Evolutionary conservation across 2,888 invertebrate species (phyloP), one percentile per base, ranked within the genome.

Genomic region (Spatulosminthurus flaviceps): DNA sequence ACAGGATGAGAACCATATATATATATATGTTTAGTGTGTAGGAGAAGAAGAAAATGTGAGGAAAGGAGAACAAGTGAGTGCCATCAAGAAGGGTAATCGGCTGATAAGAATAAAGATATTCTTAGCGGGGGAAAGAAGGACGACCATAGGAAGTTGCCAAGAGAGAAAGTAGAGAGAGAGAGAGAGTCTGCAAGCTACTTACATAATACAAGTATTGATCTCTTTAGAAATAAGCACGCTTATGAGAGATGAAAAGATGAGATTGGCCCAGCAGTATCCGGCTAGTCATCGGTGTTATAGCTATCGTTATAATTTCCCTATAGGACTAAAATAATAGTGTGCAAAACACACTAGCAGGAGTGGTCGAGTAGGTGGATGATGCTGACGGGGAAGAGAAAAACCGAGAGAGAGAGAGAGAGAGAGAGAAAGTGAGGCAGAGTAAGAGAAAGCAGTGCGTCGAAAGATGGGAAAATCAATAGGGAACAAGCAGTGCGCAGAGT

Each of bases 401-500:
- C 77, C 43, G 43, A 43, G 69, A 70, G 76, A 79, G 29, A 51
- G 28, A 34, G 51, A 78, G 75, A 73, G 21, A 64, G n/a, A n/a
- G n/a, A n/a, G n/a, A n/a, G n/a, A n/a, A n/a, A n/a, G n/a, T n/a
- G n/a, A 76, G 66, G 42, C 72, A 42, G 66, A 71, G 22, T 26
- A 67, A 16, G 66, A 43, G 75, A 75, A 79, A 75, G 77, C 75
- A 76, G 81, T 77, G 77, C 75, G 80, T 80, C 80, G 79, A 77
- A 75, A 78, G 66, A 60, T 75, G 72, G 75, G 79, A 82, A 82
- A 82, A 82, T 82, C 82, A 82, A 82, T 82, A 81, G 82, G 73
- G 81, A 79, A 81, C 82, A 82, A 81, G 82, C 81, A 82, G 81
- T 82, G 81, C 81, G 81, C 81, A 80, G 73, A 74, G 73, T 73